Conservation (phyloP, 2,113 vertebrate genomes). For the Aegotheles bennettii region DNA sequence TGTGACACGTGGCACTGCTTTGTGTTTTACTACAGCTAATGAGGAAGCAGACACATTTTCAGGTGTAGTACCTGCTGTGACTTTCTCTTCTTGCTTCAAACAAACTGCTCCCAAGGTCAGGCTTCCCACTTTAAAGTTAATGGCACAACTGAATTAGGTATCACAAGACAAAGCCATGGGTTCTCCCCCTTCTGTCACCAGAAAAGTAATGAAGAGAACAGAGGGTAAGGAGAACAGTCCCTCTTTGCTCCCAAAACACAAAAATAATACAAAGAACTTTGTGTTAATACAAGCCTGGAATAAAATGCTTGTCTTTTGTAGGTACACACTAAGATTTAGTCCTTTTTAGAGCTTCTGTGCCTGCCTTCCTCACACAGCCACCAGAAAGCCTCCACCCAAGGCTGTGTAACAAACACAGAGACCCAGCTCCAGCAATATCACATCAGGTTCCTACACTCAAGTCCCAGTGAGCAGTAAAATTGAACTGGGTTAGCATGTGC, state of each 20-base stretch:
- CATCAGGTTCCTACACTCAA: not conserved
- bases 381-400: not conserved
- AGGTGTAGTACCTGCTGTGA: not conserved
- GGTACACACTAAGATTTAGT: rapidly evolving
- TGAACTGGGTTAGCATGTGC: rapidly evolving
- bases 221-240: not conserved
- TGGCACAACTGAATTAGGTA: rapidly evolving
- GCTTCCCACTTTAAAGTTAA: not conserved
- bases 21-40: not conserved
- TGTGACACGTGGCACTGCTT: not conserved
- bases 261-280: not conserved
- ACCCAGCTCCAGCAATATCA: not conserved
- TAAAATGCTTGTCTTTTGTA: not conserved
- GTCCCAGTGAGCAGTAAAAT: rapidly evolving
- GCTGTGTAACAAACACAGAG: not conserved
- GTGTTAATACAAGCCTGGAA: not conserved
- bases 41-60: rapidly evolving
- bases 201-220: not conserved
- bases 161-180: rapidly evolving
- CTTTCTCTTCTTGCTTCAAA: not conserved
- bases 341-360: not conserved
- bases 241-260: not conserved
- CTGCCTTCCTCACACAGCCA: not conserved
- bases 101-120: not conserved
- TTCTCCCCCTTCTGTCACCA: not conserved